Evolutionary conservation across 2,888 invertebrate genomes (phyloP), one percentile per base, ranked within the genome.

Genomic region (Beris morrisii): DNA sequence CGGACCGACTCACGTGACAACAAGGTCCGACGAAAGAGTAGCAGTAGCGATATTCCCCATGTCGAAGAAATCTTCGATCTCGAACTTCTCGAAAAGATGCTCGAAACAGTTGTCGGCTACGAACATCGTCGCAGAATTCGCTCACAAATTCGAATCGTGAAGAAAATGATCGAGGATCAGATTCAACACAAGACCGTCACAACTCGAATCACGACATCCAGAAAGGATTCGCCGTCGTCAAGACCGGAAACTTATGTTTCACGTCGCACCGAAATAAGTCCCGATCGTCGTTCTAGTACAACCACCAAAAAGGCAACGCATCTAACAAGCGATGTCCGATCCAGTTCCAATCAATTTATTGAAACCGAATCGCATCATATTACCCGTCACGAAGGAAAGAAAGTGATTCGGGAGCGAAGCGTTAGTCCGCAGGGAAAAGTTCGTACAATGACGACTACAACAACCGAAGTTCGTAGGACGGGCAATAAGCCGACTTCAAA

Each of bases 61-160:
- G 87, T 91, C 71, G 91, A 91, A 78, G 87, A 89, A 71, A 88
- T 91, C 70, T 88, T 85, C 72, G 90, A 91, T 73, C 74, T 90
- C 71, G 84, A 86, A 74, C 81, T 88, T 72, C 82, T 91, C 67
- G 91, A 91, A 80, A 84, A 85, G 81, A 84, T 91, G 84, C 81
- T 92, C 78, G 89, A 91, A 81, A 88, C 87, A 74, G 88, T 90
- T 67, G 86, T 86, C 64, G 88, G 88, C 69, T 92, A 92, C 77
- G 92, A 92, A 75, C 85, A 91, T 74, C 83, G 92, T 72, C 85
- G 91, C 69, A 85, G 89, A 71, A 89, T 93, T 65, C 84, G 92
- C 69, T 85, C 89, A 3, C 91, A 92, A 79, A 90, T 92, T 69
- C 84, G 92, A 69, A 77, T 89, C 15, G 88, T 90, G 7, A 89